Evolutionary conservation across 1,140 invertebrate species (phyloP), one percentile per base, ranked within the genome.

Genomic region (Magallana gigas): DNA sequence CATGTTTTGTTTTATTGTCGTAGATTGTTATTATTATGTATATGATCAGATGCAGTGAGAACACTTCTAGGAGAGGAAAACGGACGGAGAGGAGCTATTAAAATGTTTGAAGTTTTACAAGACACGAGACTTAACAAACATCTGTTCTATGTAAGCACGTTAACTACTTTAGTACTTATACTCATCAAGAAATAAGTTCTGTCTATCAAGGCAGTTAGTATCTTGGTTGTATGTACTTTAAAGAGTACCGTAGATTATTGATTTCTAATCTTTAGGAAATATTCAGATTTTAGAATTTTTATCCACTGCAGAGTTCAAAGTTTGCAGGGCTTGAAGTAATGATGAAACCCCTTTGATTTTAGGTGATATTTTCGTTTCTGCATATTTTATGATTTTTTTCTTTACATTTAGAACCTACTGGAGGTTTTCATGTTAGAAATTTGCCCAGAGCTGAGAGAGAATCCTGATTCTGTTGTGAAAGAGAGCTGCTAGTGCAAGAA

Each of bases 51-150:
- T 93, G 96, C 97, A 90, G 94, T 98, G 87, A 97, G 96, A 85
- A 98, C 97, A 93, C 95, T 98, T 71, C 97, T 98, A 71, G 98
- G 98, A 36, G 96, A 97, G 85, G 97, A 97, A 93, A 97, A 97
- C 91, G 97, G 97, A 57, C 96, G 96, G 88, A 96, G 96, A 89
- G 98, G 98, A 57, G 96, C 97, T 1, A 96, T 96, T 71, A 98
- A 98, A 95, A 96, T 98, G 80, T 98, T 98, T 95, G 97, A 98
- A 93, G 96, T 97, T 58, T 94, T 98, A 84, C 98, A 98, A 94
- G 97, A 98, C 95, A 96, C 96, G 88, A 96, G 96, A 91, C 96
- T 98, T 88, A 98, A 99, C 93, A 98, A 98, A 94, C 98, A 98
- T 91, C 95, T 99, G 57, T 97, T 98, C 95, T 98, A 98, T 95